Evolutionary conservation across 1,140 invertebrate species (phyloP), one percentile per base, ranked within the genome.

Genomic region (Ceratosolen solmsi): DNA sequence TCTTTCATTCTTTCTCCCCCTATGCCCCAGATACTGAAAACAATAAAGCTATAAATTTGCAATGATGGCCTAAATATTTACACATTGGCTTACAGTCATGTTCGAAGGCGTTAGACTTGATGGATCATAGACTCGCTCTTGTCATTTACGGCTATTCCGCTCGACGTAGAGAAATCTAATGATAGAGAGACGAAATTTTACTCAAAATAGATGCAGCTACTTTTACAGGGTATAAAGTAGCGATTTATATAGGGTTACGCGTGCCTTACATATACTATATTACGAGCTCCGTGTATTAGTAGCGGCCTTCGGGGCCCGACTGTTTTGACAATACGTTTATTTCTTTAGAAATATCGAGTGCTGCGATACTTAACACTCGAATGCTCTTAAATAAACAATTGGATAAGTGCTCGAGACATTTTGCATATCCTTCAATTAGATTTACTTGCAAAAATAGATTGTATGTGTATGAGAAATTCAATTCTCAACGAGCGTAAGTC

Each of bases 191-290:
- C 30, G 58, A 36, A 65, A 65, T 65, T 20, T 33, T 65, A 65
- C 60, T 65, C 30, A 36, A 65, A 65, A 65, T 65, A 65, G 60
- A 65, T 65, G 60, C 60, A 65, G 60, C 60, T 36, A 65, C 60
- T 65, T 30, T 36, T 36, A 65, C 60, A 36, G 60, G 30, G 60
- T 65, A 65, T 36, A 36, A 63, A 65, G 60, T 36, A 36, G 60
- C 60, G 60, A 65, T 65, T 65, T 65, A 65, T 65, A 65, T 65
- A 36, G 13, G 60, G 30, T 27, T 36, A 65, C 60, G 60, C 36
- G 17, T 65, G 36, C 36, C 30, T 65, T 36, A n/a, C n/a, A n/a
- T n/a, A 17, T 36, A 36, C 11, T 36, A 36, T 65, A 65, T 65
- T 36, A 63, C 58, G 60, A 36, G 30, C n/a, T 30, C 25, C 17